Evolutionary conservation across 2,888 invertebrate genomes (phyloP).

Genomic region (Mellilla xanthometata): DNA sequence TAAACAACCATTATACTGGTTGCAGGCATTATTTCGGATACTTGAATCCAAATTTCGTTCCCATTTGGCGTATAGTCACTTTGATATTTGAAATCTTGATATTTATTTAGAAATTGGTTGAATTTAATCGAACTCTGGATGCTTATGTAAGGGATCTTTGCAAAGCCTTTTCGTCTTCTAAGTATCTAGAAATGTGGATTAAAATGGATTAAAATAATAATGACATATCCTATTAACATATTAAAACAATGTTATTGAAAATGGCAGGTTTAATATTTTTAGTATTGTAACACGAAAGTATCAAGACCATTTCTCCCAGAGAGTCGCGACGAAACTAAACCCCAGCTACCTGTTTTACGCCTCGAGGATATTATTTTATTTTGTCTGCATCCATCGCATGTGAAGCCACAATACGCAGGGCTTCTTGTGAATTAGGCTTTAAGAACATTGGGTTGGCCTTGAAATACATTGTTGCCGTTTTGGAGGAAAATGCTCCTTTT

Average conservation of each 20-base stretch:
- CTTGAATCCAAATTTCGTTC: constrained; percentile 17
- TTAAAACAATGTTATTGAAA: no score
- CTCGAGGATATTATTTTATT: constrained; percentile 66
- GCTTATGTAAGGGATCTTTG: no score
- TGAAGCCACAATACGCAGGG: constrained; percentile 44
- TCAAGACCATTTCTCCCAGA: constrained; percentile 40
- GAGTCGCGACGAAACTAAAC: constrained; percentile 56
- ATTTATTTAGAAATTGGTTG: no score
- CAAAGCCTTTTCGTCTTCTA: no score
- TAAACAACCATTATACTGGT: constrained; percentile 66
- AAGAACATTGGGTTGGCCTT: constrained; percentile 7
- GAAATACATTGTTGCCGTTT: constrained; percentile 8
- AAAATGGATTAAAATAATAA: no score
- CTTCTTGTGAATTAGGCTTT: constrained; percentile 22
- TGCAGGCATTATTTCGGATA: constrained; percentile 45
- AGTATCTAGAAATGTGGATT: no score
- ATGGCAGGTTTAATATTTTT: no score
- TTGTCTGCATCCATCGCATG: constrained; percentile 56
- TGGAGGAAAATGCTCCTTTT: no score
- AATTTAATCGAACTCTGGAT: no score
- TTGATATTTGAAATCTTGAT: constrained; percentile 60
- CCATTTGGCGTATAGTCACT: neutral
- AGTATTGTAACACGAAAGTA: constrained; percentile 38
- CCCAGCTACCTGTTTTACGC: constrained; percentile 78
- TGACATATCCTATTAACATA: no score